A percentile compares a stretch with the other conserved stretches of the same genome.
These are phyloP conservation scores for Zhuqinia jingwanae DNA, from an alignment of 2,888 invertebrate species.

Conservation along the genomic window DNA sequence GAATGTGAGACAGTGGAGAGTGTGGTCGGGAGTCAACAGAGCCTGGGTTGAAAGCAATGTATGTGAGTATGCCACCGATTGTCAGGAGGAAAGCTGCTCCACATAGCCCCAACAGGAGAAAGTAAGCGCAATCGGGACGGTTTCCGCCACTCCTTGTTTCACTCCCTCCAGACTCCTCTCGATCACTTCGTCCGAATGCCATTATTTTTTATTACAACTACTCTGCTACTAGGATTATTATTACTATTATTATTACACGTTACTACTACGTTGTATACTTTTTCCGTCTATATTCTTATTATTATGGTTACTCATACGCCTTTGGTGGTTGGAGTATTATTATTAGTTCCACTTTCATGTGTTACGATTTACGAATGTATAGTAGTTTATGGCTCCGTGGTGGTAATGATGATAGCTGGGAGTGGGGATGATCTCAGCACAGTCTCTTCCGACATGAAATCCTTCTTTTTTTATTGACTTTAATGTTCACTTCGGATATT, in stretches of 20 bases:
- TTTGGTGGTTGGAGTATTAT: neutral
- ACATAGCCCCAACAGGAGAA: constrained; percentile 76
- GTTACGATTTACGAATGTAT: neutral
- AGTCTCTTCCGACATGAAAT: neutral
- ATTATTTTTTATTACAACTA: constrained; percentile 51
- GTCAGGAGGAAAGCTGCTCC: constrained; percentile 76
- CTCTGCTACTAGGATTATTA: too few species aligned
- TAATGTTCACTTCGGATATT: constrained; percentile 1
- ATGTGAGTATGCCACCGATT: constrained; percentile 77
- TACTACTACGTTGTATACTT: neutral
- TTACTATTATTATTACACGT: constrained; percentile 46
- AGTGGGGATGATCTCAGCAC: neutral
- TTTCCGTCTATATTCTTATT: too few species aligned
- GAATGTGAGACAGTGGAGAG: constrained; percentile 72
- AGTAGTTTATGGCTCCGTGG: constrained; percentile 11
- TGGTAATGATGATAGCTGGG: constrained; percentile 15
- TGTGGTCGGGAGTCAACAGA: constrained; percentile 66
- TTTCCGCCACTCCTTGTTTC: constrained; percentile 58
- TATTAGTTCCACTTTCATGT: constrained; percentile 14
- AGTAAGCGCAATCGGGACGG: constrained; percentile 78
- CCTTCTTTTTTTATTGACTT: constrained; percentile 14
- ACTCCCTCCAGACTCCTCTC: constrained; percentile 36
- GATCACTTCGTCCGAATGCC: constrained; percentile 58
- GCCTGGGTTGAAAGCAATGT: constrained; percentile 77
- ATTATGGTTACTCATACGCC: too few species aligned